These are phyloP conservation scores for Heliothis virescens DNA, from an alignment of 1,140 invertebrate species.

Conservation along the genomic window DNA sequence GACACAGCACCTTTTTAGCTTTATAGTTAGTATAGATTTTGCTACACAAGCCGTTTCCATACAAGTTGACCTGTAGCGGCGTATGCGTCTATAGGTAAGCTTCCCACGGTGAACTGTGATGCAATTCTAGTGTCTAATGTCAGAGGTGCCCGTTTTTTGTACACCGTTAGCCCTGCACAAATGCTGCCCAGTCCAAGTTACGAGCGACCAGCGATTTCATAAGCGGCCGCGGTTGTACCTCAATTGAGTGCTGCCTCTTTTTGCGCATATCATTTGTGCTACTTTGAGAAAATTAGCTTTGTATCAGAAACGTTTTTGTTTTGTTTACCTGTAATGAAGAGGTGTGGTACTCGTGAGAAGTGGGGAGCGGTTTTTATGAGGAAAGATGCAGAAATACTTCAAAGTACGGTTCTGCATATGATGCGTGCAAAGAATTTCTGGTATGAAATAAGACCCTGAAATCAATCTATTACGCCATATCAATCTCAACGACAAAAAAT, in stretches of 20 bases:
- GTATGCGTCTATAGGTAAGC: constrained; percentile 63
- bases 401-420: no score
- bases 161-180: constrained; percentile 75
- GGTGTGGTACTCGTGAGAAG: neutral
- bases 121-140: constrained; percentile 80
- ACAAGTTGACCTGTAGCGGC: constrained; percentile 34
- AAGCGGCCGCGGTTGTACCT: neutral
- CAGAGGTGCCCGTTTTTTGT: constrained; percentile 81
- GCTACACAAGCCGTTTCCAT: constrained; percentile 55
- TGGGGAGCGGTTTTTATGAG: neutral
- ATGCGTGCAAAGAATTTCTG: no score
- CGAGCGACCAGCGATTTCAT: constrained; percentile 18
- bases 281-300: neutral
- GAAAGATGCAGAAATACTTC: no score
- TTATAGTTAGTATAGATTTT: no score
- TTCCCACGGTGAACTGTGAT: constrained; percentile 81
- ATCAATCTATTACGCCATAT: no score
- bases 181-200: constrained; percentile 49
- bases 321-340: neutral
- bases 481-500: no score
- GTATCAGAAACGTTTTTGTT: neutral
- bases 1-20: no score
- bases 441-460: no score
- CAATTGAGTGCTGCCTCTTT: no score
- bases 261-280: neutral